These are phyloP conservation scores for Habroteleia sp. DNA, from an alignment of 2,888 invertebrate genomes.

Conservation along the genomic window DNA sequence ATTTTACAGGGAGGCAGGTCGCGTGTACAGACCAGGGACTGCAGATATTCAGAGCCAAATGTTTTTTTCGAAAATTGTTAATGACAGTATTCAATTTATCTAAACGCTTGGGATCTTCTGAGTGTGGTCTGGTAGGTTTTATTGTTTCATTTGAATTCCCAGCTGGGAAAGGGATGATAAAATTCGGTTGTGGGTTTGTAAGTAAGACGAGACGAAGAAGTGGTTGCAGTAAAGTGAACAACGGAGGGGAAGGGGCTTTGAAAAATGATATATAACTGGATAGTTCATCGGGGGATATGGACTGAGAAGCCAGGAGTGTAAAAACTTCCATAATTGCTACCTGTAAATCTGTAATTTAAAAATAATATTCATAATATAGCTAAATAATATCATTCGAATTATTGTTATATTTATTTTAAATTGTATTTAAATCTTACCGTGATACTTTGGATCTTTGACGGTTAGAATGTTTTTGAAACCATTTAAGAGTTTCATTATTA, in stretches of 20 bases:
- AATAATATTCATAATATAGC: background rate
- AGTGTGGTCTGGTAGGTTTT: slow-evolving; percentile 42
- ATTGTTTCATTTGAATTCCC: slow-evolving; percentile 48
- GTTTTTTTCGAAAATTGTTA: slow-evolving; percentile 77
- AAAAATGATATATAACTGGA: slow-evolving; percentile 84
- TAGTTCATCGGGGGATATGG: slow-evolving; percentile 83
- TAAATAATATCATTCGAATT: too few relatives aligned
- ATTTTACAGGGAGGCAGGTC: slow-evolving; percentile 75
- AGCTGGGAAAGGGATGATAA: slow-evolving; percentile 83
- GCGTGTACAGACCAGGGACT: slow-evolving; percentile 80
- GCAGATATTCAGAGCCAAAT: slow-evolving; percentile 75
- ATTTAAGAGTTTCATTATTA: slow-evolving; percentile 78
- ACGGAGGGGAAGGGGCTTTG: slow-evolving; percentile 82
- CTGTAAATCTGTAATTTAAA: slow-evolving; percentile 83
- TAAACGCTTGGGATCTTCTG: slow-evolving; percentile 70
- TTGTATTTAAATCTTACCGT: too few relatives aligned
- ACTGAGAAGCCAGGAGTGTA: slow-evolving; percentile 82
- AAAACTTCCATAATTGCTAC: slow-evolving; percentile 86
- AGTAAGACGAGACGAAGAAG: slow-evolving; percentile 82
- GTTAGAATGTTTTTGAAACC: slow-evolving; percentile 77
- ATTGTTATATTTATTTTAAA: too few relatives aligned
- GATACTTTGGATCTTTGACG: slow-evolving; percentile 71
- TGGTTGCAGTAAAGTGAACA: slow-evolving; percentile 83
- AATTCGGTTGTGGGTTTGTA: slow-evolving; percentile 83
- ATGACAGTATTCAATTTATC: slow-evolving; percentile 78